Evolutionary conservation across 2,888 invertebrate genomes (phyloP).

Genomic region (Synanthedon tipuliformis): DNA sequence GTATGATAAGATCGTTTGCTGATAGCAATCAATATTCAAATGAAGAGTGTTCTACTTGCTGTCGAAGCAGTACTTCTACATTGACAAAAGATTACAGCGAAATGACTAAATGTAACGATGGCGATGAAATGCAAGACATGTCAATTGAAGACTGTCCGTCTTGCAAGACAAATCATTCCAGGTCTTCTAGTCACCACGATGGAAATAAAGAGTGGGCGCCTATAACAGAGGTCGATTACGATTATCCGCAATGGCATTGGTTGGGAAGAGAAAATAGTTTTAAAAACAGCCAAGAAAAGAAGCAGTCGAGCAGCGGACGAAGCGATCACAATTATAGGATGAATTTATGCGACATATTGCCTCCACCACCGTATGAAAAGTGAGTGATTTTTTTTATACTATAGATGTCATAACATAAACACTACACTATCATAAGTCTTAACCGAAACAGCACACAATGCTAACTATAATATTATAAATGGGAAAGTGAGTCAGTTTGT

Average conservation of each 20-base stretch:
- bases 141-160: slow-evolving; percentile 61
- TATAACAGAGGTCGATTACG: slow-evolving; percentile 57
- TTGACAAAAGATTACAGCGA: slow-evolving; percentile 63
- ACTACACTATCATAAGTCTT: no score
- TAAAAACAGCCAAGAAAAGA: slow-evolving; percentile 42
- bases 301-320: slow-evolving; percentile 41
- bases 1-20: slow-evolving; percentile 55
- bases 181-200: slow-evolving; percentile 59
- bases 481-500: not conserved
- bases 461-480: no score
- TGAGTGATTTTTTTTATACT: slow-evolving; percentile 14
- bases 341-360: slow-evolving; percentile 61
- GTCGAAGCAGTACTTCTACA: slow-evolving; percentile 58
- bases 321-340: slow-evolving; percentile 57
- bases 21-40: slow-evolving; percentile 63
- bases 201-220: slow-evolving; percentile 55
- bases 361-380: slow-evolving; percentile 63
- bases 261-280: slow-evolving; percentile 57
- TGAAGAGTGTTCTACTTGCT: slow-evolving; percentile 62
- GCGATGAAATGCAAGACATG: slow-evolving; percentile 49
- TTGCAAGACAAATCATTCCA: slow-evolving; percentile 55
- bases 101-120: slow-evolving; percentile 62
- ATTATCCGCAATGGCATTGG: slow-evolving; percentile 67
- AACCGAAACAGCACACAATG: no score
- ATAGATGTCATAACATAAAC: not conserved